Evolutionary conservation across 2,888 invertebrate species (phyloP), one percentile per base, ranked within the genome.

Genomic region (Amblyjoppa proteus): DNA sequence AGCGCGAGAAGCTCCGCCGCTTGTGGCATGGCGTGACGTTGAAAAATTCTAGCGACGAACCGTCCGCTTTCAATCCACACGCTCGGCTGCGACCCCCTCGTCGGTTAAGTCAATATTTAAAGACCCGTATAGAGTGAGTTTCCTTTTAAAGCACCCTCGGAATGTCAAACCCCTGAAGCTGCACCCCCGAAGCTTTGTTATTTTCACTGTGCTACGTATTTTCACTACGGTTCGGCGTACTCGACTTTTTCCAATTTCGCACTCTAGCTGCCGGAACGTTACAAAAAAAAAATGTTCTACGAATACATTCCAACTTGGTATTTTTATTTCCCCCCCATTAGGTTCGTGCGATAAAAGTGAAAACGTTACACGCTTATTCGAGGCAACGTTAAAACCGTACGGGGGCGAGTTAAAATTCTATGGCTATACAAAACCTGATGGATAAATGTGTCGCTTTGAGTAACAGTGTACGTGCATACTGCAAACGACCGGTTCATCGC

Each of bases 51-150:
- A 16, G 45, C 45, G 45, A 49, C 45, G 45, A 9, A 28, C 31
- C 53, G 53, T 28, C 41, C 51, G 45, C 70, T 31, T 53, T 53
- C 51, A 41, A 41, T 25, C 41, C 53, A n/a, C 71, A 66, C 41
- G 38, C 13, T 38, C 5, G 20, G 16, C 53, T 0, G n/a, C 2
- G 58, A 31, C 28, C 69, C 13, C 51, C 70, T 66, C 28, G 25
- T 28, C 58, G 49, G 51, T 66, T 64, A 20, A 16, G 75, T 80
- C 45, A 75, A 80, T 75, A 71, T 83, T 80, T 69, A 64, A 71
- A 76, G 20, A 80, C 34, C 28, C 58, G 28, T 56, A 49, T 80
- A 66, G 49, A 28, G n/a, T 13, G 58, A 58, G 20, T 41, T 75
- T 80, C 45, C 61, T 70, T 81, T 74, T 68, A 64, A 76, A 70